Conservation (phyloP, 2,113 vertebrate genomes). For the Eleginops maclovinus region DNA sequence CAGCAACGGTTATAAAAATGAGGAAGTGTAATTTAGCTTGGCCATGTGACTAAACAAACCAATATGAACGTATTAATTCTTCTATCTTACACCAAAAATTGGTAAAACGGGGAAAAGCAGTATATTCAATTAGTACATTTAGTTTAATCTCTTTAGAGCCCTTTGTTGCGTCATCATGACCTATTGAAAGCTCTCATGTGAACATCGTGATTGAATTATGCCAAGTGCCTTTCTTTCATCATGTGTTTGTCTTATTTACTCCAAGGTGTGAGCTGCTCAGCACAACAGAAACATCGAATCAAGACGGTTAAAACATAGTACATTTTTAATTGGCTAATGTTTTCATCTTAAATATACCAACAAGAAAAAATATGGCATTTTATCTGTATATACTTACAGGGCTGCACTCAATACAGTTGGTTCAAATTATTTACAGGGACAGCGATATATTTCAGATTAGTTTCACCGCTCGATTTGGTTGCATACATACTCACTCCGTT, state of each 20-base stretch:
- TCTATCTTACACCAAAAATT: no score
- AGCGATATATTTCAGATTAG: not conserved
- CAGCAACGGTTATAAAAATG: not conserved
- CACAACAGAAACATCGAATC: not conserved
- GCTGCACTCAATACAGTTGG: not conserved
- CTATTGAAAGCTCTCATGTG: not conserved
- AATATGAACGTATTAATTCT: no score
- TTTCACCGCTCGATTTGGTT: not conserved
- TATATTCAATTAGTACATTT: not conserved
- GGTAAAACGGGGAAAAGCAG: no score
- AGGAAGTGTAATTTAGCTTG: not conserved
- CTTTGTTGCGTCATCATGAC: not conserved
- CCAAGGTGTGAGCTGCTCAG: not conserved
- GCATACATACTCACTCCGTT: not conserved
- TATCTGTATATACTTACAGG: slow-evolving; percentile 12
- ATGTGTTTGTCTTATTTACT: not conserved
- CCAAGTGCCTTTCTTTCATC: not conserved
- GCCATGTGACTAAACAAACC: no score
- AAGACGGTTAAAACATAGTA: slow-evolving; percentile 23
- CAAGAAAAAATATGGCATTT: slow-evolving; percentile 12
- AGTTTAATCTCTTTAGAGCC: not conserved
- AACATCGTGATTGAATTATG: not conserved
- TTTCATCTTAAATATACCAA: slow-evolving; percentile 9
- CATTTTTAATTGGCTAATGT: slow-evolving; percentile 34
- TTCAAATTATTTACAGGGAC: not conserved